Conservation (phyloP, 2,113 vertebrate genomes). For the Stigmatopora argus region DNA sequence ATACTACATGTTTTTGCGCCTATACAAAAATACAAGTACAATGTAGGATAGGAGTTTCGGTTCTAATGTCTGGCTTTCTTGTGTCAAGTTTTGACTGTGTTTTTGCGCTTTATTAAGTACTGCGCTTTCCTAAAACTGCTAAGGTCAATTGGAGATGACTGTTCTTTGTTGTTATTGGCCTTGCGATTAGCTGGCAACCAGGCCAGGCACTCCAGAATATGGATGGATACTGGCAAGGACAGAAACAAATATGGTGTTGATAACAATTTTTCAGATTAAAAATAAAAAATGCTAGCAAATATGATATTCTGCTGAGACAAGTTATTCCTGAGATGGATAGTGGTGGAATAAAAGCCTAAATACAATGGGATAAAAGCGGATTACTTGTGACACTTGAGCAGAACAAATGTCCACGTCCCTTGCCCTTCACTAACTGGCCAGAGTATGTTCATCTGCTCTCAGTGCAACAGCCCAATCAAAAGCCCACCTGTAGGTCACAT, state of each 20-base stretch:
- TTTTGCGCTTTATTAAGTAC: too few relatives aligned
- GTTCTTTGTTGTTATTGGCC: too few relatives aligned
- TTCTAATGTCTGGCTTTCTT: too few relatives aligned
- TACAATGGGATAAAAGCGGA: constrained; percentile 43
- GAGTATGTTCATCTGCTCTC: constrained; percentile 42
- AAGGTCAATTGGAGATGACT: too few relatives aligned
- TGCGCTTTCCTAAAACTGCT: too few relatives aligned
- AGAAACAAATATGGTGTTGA: background rate
- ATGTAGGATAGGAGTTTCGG: too few relatives aligned
- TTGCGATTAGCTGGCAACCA: background rate
- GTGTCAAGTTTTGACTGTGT: too few relatives aligned
- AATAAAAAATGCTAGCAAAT: constrained; percentile 3
- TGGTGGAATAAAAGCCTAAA: constrained; percentile 30
- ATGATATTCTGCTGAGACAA: constrained; percentile 7
- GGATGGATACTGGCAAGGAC: background rate
- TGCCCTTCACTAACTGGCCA: constrained; percentile 21
- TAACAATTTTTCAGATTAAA: background rate
- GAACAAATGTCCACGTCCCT: constrained; percentile 25
- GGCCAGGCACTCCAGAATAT: background rate
- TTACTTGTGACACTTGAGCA: constrained; percentile 41
- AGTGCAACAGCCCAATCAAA: constrained; percentile 63
- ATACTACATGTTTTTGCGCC: too few relatives aligned
- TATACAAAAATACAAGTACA: too few relatives aligned
- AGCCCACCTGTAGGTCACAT: constrained; percentile 43
- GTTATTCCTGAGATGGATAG: constrained; percentile 7